Conservation (phyloP, 2,888 invertebrate genomes). For the Listrodromus nycthemerus region DNA sequence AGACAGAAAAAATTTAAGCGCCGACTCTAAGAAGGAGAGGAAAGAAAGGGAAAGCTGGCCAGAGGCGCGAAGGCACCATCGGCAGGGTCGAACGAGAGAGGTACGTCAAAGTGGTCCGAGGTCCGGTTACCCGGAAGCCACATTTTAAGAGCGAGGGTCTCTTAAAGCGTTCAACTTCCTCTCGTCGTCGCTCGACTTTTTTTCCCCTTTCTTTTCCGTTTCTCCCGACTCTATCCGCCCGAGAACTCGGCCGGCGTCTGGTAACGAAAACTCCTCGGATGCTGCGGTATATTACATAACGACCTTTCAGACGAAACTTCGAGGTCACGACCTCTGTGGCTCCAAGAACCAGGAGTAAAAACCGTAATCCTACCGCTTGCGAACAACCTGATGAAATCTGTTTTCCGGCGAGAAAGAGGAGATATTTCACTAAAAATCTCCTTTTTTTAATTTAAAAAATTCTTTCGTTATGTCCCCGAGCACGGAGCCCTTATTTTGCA, state of each 20-base stretch:
- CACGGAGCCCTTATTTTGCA: neutral
- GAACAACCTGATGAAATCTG: neutral
- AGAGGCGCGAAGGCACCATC: conserved; percentile 61
- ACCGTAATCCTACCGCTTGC: neutral
- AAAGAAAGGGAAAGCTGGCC: conserved; percentile 54
- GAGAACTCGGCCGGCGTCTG: conserved; percentile 26
- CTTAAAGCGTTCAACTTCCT: conserved; percentile 73
- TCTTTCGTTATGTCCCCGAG: neutral
- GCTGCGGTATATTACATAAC: conserved; percentile 31
- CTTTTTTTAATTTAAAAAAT: neutral
- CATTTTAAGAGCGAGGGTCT: conserved; percentile 76
- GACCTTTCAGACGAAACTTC: conserved; percentile 4
- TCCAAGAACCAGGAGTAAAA: neutral
- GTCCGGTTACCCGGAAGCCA: conserved; percentile 65
- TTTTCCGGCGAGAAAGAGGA: neutral
- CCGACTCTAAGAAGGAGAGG: conserved; percentile 14
- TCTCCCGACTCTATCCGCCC: conserved; percentile 20
- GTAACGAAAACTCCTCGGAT: conserved; percentile 23
- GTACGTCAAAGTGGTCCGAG: conserved; percentile 52
- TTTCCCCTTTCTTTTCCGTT: neutral
- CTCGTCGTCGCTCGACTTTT: conserved; percentile 50
- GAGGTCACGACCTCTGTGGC: neutral
- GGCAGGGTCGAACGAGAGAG: conserved; percentile 46
- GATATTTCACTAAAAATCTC: neutral
- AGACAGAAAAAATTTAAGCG: conserved; percentile 2